A percentile compares a stretch with the other conserved stretches of the same genome.
Conservation (phyloP, 2,888 invertebrate species). For the Andrena dorsata region DNA sequence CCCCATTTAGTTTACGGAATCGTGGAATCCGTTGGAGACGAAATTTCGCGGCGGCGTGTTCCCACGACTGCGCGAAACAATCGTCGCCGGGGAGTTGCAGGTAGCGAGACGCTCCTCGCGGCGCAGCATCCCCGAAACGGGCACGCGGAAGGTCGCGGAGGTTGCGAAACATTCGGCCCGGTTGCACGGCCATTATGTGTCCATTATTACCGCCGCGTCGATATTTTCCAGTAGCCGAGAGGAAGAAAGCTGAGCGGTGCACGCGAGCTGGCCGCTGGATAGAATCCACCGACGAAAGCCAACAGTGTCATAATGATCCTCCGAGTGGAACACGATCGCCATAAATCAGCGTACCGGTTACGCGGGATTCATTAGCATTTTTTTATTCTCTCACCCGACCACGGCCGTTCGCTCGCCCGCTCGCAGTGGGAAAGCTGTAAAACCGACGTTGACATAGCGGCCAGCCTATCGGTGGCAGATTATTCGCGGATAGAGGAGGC, state of each 20-base stretch:
- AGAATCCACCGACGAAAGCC: constrained; percentile 70
- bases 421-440: constrained; percentile 62
- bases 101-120: neutral
- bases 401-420: neutral
- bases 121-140: constrained; percentile 35
- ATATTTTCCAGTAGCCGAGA: constrained; percentile 45
- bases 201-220: constrained; percentile 51
- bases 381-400: neutral
- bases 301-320: constrained; percentile 71
- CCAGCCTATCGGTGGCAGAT: constrained; percentile 61
- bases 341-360: constrained; percentile 71
- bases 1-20: neutral
- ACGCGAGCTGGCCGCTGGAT: constrained; percentile 1
- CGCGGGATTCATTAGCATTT: constrained; percentile 70
- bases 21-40: neutral
- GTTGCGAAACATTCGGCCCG: constrained; percentile 31
- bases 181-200: constrained; percentile 27
- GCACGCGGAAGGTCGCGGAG: constrained; percentile 34
- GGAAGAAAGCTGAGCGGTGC: constrained; percentile 48
- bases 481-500: constrained; percentile 45
- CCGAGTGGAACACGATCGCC: constrained; percentile 69
- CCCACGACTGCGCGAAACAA: constrained; percentile 46
- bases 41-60: constrained; percentile 3
- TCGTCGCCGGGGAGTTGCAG: constrained; percentile 32
- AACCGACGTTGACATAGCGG: constrained; percentile 63